These are phyloP conservation scores for Ondatra zibethicus DNA, from an alignment of 2,113 vertebrate genomes.

Conservation along the genomic window DNA sequence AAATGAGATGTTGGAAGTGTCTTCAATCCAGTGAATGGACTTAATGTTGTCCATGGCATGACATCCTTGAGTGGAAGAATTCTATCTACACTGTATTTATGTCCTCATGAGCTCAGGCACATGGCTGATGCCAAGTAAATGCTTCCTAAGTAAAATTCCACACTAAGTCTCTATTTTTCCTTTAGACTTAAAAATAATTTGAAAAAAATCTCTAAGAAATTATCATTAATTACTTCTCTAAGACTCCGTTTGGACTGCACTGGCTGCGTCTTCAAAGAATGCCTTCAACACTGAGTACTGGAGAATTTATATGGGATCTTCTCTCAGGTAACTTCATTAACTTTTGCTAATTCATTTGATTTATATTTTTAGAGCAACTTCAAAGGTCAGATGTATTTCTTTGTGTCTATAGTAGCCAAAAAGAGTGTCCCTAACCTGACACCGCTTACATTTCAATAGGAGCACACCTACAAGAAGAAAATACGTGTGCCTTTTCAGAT, in stretches of 20 bases:
- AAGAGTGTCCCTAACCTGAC: background rate
- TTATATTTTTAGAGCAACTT: background rate
- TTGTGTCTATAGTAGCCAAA: background rate
- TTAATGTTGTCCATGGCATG: background rate
- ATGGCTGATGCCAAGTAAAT: background rate
- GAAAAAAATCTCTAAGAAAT: constrained; percentile 21
- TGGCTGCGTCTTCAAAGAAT: background rate
- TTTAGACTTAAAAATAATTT: constrained; percentile 14
- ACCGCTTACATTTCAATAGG: background rate
- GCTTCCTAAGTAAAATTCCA: background rate
- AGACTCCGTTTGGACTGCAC: background rate
- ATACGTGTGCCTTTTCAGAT: background rate
- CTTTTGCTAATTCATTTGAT: background rate
- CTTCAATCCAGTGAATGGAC: background rate
- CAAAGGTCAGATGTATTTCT: background rate
- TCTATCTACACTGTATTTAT: background rate
- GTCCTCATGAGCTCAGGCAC: background rate
- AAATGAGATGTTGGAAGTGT: background rate
- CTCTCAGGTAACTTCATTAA: background rate
- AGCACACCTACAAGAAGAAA: background rate
- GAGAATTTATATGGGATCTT: background rate
- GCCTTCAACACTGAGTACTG: background rate
- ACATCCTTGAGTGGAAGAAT: background rate
- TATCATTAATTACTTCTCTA: background rate
- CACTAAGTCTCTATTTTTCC: background rate